Conservation (phyloP, 2,888 invertebrate genomes). For the Orthonevra nobilis region DNA sequence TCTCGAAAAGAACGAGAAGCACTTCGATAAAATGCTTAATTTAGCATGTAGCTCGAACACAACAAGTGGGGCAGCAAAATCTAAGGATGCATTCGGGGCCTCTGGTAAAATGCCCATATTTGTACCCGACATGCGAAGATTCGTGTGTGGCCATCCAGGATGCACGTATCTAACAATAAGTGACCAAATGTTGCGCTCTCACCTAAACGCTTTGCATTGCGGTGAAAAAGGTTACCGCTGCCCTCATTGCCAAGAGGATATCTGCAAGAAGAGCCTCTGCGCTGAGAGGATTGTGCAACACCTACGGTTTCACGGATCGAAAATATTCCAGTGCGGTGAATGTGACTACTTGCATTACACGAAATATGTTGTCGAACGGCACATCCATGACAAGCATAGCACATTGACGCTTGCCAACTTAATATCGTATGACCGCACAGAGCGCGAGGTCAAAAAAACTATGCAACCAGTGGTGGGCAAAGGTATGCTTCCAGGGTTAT, state of each 20-base stretch:
- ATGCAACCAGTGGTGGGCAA: conserved; percentile 56
- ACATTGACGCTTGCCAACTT: conserved; percentile 68
- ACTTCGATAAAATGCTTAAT: conserved; percentile 93
- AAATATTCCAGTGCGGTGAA: conserved; percentile 86
- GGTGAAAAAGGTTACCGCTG: conserved; percentile 84
- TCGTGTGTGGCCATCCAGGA: conserved; percentile 86
- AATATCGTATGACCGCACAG: conserved; percentile 71
- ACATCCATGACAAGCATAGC: conserved; percentile 84
- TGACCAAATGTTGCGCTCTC: conserved; percentile 86
- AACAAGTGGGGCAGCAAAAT: conserved; percentile 73
- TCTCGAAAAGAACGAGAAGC: conserved; percentile 87
- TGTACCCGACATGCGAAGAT: conserved; percentile 83
- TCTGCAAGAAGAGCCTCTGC: conserved; percentile 80
- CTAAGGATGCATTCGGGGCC: conserved; percentile 16
- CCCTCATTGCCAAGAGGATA: conserved; percentile 85
- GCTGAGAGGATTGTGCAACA: conserved; percentile 86
- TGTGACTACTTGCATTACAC: conserved; percentile 86
- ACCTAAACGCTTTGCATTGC: conserved; percentile 87
- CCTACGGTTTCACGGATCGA: conserved; percentile 87
- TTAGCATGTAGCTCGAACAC: conserved; percentile 86
- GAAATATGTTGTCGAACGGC: conserved; percentile 84
- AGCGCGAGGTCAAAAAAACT: conserved; percentile 51
- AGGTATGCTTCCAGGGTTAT: not conserved
- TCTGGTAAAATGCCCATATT: conserved; percentile 80
- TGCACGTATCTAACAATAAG: conserved; percentile 88